Percentiles rank a stretch among this genome's conserved stretches.
phyloP scores from a whole-genome alignment of 2,888 invertebrate genomes.

The Cotesia congregata region DNA sequence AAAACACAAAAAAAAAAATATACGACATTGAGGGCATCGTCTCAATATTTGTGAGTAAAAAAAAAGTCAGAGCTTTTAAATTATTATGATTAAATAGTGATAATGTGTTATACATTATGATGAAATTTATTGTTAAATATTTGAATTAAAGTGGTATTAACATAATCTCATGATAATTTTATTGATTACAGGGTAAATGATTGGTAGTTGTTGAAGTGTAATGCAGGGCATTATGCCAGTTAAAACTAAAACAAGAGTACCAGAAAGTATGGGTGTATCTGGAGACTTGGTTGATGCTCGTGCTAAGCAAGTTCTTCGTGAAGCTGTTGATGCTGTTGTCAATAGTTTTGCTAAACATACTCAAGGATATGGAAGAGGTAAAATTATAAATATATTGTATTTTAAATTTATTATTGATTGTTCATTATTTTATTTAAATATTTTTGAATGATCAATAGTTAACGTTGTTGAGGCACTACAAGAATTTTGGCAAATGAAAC shows the following conservation, averaged over 20 bases:
- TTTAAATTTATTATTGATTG: neutral
- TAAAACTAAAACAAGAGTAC: conserved; percentile 66
- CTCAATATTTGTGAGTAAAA: conserved; percentile 37
- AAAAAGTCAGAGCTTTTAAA: conserved; percentile 32
- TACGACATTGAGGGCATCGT: conserved; percentile 35
- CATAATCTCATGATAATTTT: neutral
- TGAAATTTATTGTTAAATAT: neutral
- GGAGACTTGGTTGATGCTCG: conserved; percentile 72
- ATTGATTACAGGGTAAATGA: conserved; percentile 57
- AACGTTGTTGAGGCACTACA: conserved; percentile 96
- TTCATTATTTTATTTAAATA: neutral
- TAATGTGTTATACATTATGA: neutral
- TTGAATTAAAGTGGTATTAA: neutral
- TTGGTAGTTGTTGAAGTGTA: conserved; percentile 54
- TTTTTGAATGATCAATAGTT: conserved; percentile 74
- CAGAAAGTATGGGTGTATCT: conserved; percentile 67
- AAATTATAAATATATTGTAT: conserved; percentile 50
- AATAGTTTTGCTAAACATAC: conserved; percentile 82
- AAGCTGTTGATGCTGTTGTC: conserved; percentile 82
- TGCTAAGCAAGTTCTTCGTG: conserved; percentile 75
- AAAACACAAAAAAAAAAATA: conserved; percentile 20
- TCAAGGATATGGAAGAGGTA: conserved; percentile 80
- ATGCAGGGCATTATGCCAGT: conserved; percentile 69
- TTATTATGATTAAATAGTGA: neutral
- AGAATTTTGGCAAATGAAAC: conserved; percentile 98